Conservation (phyloP, 2,113 vertebrate species). For the Calidris pugnax region DNA sequence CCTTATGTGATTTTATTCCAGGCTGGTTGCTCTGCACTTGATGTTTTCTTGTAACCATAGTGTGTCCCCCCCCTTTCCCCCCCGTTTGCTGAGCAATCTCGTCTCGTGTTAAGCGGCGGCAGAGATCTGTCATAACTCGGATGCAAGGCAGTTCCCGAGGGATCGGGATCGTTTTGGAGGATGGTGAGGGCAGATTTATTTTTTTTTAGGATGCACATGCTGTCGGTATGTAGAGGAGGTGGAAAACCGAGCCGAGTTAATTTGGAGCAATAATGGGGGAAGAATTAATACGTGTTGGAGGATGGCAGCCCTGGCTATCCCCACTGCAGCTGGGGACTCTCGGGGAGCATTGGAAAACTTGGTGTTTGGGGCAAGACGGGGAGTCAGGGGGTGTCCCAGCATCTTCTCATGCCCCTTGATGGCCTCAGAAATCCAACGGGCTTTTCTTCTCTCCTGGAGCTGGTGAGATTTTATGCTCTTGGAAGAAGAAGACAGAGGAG, state of each 20-base stretch:
- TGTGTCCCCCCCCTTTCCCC: too few relatives aligned
- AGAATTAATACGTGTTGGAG: background rate
- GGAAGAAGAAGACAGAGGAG: background rate
- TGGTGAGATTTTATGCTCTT: background rate
- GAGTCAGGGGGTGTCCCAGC: background rate
- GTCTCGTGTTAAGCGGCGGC: background rate
- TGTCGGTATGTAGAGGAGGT: background rate
- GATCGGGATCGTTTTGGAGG: background rate
- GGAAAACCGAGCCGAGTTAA: background rate
- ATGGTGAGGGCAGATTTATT: background rate
- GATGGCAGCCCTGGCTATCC: background rate
- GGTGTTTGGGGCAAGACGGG: accelerated
- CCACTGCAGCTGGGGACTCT: background rate
- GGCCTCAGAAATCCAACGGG: background rate
- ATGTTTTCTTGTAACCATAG: background rate
- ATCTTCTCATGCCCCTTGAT: background rate
- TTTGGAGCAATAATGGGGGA: background rate
- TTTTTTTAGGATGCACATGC: background rate
- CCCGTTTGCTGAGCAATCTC: background rate
- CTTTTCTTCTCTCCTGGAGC: background rate
- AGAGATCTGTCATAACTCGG: background rate
- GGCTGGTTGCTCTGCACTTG: background rate
- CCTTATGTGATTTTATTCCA: background rate
- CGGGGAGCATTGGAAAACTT: background rate
- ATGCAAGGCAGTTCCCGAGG: background rate